Evolutionary conservation across 2,113 vertebrate species (phyloP).

Genomic region (Phrynocephalus versicolor): DNA sequence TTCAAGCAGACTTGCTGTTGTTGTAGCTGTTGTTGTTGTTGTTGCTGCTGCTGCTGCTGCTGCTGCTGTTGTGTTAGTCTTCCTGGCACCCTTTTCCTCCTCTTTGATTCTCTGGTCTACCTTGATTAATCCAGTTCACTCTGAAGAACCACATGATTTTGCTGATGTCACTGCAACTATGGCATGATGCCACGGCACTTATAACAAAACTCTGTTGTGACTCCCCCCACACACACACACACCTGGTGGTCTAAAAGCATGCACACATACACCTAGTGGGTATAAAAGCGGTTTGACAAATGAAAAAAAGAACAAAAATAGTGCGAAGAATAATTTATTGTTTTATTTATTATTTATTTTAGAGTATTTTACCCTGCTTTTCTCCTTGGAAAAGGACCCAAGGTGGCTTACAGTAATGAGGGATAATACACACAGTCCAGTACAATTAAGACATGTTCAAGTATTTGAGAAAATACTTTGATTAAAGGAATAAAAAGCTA

Average conservation of each 20-base stretch:
- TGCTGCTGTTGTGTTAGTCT: background rate
- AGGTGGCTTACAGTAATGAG: too few species aligned
- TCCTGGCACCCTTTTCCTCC: background rate
- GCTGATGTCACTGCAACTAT: background rate
- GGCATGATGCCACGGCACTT: background rate
- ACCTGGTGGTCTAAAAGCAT: too few species aligned
- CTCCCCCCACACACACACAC: too few species aligned
- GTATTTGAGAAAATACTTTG: too few species aligned
- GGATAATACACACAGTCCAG: too few species aligned
- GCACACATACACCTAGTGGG: too few species aligned
- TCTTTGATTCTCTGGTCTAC: background rate
- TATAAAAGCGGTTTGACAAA: background rate
- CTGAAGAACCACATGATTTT: background rate
- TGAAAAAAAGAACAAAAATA: background rate
- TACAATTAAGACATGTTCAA: too few species aligned
- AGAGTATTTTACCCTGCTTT: too few species aligned
- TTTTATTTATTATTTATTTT: too few species aligned
- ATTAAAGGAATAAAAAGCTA: background rate
- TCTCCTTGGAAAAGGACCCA: too few species aligned
- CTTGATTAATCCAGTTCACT: background rate
- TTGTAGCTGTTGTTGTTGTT: background rate
- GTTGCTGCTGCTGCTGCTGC: background rate
- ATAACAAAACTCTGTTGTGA: background rate
- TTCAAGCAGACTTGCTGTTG: background rate
- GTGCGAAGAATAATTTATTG: background rate